Evolutionary conservation across 2,888 invertebrate genomes (phyloP), one percentile per base, ranked within the genome.

Genomic region (Brassicogethes aeneus): DNA sequence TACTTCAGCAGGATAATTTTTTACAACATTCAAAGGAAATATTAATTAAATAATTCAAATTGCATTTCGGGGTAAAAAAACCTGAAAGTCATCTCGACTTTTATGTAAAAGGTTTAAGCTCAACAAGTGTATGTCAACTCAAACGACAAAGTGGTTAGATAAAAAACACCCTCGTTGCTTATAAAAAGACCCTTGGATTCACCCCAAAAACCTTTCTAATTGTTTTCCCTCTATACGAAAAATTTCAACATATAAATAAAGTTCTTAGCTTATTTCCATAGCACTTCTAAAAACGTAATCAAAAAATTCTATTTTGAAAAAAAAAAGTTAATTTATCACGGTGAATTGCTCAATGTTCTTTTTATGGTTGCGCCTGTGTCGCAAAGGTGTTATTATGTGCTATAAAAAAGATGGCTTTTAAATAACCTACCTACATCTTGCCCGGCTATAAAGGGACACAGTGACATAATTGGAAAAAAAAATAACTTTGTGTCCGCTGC

Each of bases 91-190:
- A n/a, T n/a, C n/a, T n/a, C n/a, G n/a, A n/a, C n/a, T n/a, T n/a
- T n/a, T n/a, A n/a, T n/a, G n/a, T n/a, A n/a, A n/a, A n/a, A n/a
- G n/a, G n/a, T 47, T 53, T 48, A 56, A 52, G 56, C 56, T 57
- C 64, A 64, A 64, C 64, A 64, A 64, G 64, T 64, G 62, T 60
- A 62, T 65, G 65, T 65, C 66, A 63, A 64, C 62, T 61, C 65
- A 59, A 65, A 51, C 62, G 64, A 65, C 65, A 64, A 66, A 67
- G 64, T 67, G 64, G 63, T 64, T 61, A 61, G 65, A 67, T 67
- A 67, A 66, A 66, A 66, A 66, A 64, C 64, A 63, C 65, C 67
- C 66, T 59, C 61, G 60, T 58, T 60, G 61, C 60, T 65, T 61
- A 62, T 64, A 7, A 65, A 65, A 65, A 65, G 63, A 61, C 59